phyloP scores from a whole-genome alignment of 2,113 vertebrate species.

The Oryzias javanicus region DNA sequence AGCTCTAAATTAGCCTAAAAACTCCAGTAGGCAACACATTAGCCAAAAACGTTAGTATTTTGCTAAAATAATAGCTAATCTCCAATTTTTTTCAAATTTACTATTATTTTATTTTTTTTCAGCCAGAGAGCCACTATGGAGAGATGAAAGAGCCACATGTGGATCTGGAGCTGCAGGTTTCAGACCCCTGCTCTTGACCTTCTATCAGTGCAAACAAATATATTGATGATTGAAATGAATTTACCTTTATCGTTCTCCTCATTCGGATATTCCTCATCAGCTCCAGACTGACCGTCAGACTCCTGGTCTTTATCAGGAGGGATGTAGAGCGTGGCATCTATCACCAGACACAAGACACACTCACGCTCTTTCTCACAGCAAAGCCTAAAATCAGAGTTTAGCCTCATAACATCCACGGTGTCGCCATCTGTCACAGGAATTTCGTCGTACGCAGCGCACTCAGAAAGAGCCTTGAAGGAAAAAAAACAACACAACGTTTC shows the following conservation, averaged over 20 bases:
- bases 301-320: neutral
- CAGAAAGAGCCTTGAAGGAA: conserved; percentile 47
- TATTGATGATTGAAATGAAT: neutral
- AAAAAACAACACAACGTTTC: neutral
- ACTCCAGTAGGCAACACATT: no score
- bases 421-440: neutral
- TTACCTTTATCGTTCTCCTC: conserved; percentile 34
- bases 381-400: conserved; percentile 66
- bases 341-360: conserved; percentile 80
- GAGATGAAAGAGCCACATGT: no score
- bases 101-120: no score
- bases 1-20: no score
- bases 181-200: no score
- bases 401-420: conserved; percentile 42
- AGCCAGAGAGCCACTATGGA: no score
- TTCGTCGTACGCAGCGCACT: conserved; percentile 54
- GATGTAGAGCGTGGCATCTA: conserved; percentile 62
- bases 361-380: conserved; percentile 54
- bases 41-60: no score
- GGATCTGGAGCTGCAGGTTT: no score
- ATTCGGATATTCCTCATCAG: conserved; percentile 14
- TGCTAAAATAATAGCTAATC: no score
- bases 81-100: no score
- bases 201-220: neutral
- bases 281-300: conserved; percentile 16